Conservation (phyloP, 2,797 vertebrate genomes). For the Nannoperca australis region DNA sequence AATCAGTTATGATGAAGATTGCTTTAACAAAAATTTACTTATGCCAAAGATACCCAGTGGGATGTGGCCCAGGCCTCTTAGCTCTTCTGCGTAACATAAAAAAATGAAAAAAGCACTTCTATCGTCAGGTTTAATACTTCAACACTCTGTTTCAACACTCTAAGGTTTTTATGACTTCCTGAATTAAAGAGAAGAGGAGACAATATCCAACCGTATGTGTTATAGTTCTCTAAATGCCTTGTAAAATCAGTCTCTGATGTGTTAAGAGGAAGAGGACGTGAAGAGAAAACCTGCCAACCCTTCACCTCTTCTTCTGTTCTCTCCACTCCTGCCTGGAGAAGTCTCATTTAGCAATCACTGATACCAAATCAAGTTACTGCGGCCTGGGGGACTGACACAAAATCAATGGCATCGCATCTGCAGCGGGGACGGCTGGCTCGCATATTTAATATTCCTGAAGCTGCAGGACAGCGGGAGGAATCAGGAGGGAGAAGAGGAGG, state of each 20-base stretch:
- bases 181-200: slow-evolving; percentile 22
- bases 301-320: slow-evolving; percentile 23
- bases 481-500: not conserved
- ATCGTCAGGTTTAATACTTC: not conserved
- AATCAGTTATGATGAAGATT: slow-evolving; percentile 73
- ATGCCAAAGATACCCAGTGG: slow-evolving; percentile 45
- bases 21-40: slow-evolving; percentile 64
- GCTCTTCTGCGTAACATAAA: slow-evolving; percentile 8
- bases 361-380: slow-evolving; percentile 68
- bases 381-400: slow-evolving; percentile 60
- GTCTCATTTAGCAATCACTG: slow-evolving; percentile 65
- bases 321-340: slow-evolving; percentile 20
- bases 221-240: not conserved
- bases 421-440: slow-evolving; percentile 23
- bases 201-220: not conserved
- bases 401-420: slow-evolving; percentile 67
- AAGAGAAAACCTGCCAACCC: slow-evolving; percentile 10
- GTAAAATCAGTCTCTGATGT: slow-evolving; percentile 22
- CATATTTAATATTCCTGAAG: slow-evolving; percentile 70
- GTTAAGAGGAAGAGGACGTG: not conserved
- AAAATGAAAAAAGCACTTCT: slow-evolving; percentile 7
- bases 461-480: slow-evolving; percentile 21
- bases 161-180: slow-evolving; percentile 21
- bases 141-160: slow-evolving; percentile 19
- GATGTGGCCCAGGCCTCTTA: slow-evolving; percentile 35